Percentiles rank a stretch among this genome's conserved stretches.
Evolutionary conservation across 2,888 invertebrate species (phyloP).

Genomic region (Hirtodrosophila histrioides): DNA sequence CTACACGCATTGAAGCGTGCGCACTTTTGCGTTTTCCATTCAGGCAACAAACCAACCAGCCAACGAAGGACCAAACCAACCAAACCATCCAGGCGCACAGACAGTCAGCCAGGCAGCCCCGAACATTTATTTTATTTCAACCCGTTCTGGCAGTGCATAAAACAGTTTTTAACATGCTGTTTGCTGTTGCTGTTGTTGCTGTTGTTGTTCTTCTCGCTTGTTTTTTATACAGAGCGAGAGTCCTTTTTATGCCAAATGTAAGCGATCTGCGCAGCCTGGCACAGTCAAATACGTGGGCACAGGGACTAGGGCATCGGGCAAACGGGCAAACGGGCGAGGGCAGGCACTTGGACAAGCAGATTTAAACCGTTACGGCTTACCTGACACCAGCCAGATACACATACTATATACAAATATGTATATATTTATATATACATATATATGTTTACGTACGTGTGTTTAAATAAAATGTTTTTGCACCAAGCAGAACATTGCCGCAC

Average conservation of each 20-base stretch:
- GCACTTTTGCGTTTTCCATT: conserved; percentile 73
- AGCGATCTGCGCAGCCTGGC: conserved; percentile 70
- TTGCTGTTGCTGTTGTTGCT: conserved; percentile 48
- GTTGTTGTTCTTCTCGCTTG: conserved; percentile 16
- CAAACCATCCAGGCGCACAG: conserved; percentile 13
- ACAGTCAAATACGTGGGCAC: conserved; percentile 55
- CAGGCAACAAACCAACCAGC: conserved; percentile 34
- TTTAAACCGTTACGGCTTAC: conserved; percentile 73
- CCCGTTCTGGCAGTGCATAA: conserved; percentile 72
- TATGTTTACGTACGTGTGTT: conserved; percentile 49
- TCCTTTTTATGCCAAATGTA: conserved; percentile 77
- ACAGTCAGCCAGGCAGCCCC: conserved; percentile 16
- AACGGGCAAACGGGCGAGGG: background rate
- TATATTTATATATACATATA: conserved; percentile 15
- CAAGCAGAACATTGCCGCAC: conserved; percentile 65
- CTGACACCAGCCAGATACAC: conserved; percentile 46
- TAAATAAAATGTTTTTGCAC: conserved; percentile 71
- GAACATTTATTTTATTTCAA: conserved; percentile 75
- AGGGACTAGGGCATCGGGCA: conserved; percentile 22
- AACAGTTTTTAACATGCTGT: conserved; percentile 73
- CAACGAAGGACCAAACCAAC: conserved; percentile 22
- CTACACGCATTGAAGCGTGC: conserved; percentile 71
- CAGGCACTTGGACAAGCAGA: conserved; percentile 66
- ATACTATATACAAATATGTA: conserved; percentile 1
- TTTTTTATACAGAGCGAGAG: conserved; percentile 32